Conservation (phyloP, 2,797 vertebrate species). For the Buceros bicornis region DNA sequence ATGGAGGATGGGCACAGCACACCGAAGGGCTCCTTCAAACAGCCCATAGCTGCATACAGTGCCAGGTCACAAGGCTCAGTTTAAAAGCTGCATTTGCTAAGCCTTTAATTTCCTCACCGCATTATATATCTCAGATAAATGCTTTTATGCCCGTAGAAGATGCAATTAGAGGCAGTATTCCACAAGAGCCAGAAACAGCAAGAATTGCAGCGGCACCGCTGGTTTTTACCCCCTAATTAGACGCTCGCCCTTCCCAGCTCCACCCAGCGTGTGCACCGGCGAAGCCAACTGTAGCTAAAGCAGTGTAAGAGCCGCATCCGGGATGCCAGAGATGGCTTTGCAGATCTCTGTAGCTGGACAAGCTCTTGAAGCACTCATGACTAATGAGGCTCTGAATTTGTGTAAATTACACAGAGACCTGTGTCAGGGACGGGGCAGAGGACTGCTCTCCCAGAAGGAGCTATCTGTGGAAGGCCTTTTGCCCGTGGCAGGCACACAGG, state of each 20-base stretch:
- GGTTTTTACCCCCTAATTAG: constrained; percentile 44
- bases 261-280: neutral
- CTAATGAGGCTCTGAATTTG: neutral
- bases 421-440: neutral
- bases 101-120: constrained; percentile 54
- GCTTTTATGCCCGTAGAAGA: constrained; percentile 3
- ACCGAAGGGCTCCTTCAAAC: neutral
- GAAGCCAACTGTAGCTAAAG: neutral
- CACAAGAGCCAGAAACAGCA: neutral
- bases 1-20: fast-evolving
- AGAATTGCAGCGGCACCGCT: neutral
- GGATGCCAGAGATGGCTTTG: neutral
- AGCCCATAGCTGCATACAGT: neutral
- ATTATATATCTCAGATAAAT: neutral
- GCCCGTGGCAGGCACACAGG: fast-evolving
- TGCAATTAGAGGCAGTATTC: constrained; percentile 23
- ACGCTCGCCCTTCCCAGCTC: neutral
- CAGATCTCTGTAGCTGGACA: neutral
- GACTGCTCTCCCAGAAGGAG: neutral
- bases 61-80: neutral
- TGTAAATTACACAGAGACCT: neutral
- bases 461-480: neutral
- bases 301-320: neutral
- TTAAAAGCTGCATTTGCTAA: constrained; percentile 21
- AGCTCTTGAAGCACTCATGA: neutral